phyloP scores from a whole-genome alignment of 2,888 invertebrate species.

The Drosophila rellima region DNA sequence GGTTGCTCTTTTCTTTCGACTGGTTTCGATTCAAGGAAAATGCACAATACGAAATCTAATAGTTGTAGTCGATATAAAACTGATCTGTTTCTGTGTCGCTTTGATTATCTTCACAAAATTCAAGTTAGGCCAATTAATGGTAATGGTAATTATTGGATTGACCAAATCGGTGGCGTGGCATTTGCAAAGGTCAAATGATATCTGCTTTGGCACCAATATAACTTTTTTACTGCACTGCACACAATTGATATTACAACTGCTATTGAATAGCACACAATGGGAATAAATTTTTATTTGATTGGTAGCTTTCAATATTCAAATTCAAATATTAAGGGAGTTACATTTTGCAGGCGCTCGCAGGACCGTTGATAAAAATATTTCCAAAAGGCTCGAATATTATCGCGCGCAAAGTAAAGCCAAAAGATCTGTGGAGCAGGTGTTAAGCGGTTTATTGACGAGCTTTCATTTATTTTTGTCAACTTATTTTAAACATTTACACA shows the following conservation, averaged over 20 bases:
- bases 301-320: slow-evolving; percentile 26
- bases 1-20: slow-evolving; percentile 15
- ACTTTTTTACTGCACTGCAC: slow-evolving; percentile 34
- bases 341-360: slow-evolving; percentile 65
- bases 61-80: slow-evolving; percentile 14
- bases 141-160: slow-evolving; percentile 29
- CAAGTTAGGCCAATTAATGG: slow-evolving; percentile 28
- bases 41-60: slow-evolving; percentile 25
- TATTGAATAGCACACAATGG: slow-evolving; percentile 26
- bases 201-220: slow-evolving; percentile 70
- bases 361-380: slow-evolving; percentile 26
- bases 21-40: slow-evolving; percentile 25
- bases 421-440: slow-evolving; percentile 24
- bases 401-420: slow-evolving; percentile 45
- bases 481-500: slow-evolving; percentile 11
- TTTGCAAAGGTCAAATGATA: slow-evolving; percentile 26
- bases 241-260: slow-evolving; percentile 22
- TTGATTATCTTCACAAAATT: slow-evolving; percentile 75
- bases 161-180: slow-evolving; percentile 63
- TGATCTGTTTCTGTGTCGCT: slow-evolving; percentile 11
- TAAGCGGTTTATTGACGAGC: slow-evolving; percentile 7
- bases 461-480: slow-evolving; percentile 12
- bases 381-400: slow-evolving; percentile 17
- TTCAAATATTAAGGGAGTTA: slow-evolving; percentile 50
- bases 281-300: slow-evolving; percentile 36